These are phyloP conservation scores for Drosophila seguyi DNA, from an alignment of 1,140 invertebrate species.

Conservation along the genomic window DNA sequence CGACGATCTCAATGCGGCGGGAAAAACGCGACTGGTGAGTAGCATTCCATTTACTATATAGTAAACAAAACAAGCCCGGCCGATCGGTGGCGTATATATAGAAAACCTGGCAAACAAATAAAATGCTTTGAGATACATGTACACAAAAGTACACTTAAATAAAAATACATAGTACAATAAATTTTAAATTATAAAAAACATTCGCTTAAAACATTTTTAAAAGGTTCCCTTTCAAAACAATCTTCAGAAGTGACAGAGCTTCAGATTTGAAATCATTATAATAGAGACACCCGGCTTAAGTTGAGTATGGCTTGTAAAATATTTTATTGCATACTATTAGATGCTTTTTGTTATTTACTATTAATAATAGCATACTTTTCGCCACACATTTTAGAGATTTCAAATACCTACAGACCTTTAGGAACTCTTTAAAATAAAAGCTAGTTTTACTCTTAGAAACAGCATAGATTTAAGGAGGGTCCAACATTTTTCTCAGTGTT, in stretches of 20 bases:
- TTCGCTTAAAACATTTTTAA: neutral
- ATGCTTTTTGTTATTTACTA: neutral
- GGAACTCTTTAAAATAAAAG: neutral
- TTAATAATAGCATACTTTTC: neutral
- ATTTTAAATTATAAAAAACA: neutral
- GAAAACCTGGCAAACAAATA: conserved; percentile 36
- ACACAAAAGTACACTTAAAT: neutral
- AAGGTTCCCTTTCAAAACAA: neutral
- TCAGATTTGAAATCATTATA: neutral
- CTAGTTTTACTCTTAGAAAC: no score
- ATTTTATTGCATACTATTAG: neutral
- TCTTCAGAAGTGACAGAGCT: neutral
- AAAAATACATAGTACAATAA: neutral
- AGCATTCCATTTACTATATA: conserved; percentile 7
- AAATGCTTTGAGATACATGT: neutral
- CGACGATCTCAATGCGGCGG: conserved; percentile 55
- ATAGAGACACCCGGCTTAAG: neutral
- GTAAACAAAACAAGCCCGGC: conserved; percentile 69
- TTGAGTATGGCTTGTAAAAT: no score
- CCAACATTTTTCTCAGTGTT: neutral
- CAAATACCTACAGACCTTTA: neutral
- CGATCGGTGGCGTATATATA: conserved; percentile 46
- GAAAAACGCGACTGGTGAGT: conserved; percentile 82
- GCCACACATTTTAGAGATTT: neutral
- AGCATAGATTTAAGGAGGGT: neutral